Evolutionary conservation across 1,140 invertebrate species (phyloP), one percentile per base, ranked within the genome.

Genomic region (Pectinophora gossypiella): DNA sequence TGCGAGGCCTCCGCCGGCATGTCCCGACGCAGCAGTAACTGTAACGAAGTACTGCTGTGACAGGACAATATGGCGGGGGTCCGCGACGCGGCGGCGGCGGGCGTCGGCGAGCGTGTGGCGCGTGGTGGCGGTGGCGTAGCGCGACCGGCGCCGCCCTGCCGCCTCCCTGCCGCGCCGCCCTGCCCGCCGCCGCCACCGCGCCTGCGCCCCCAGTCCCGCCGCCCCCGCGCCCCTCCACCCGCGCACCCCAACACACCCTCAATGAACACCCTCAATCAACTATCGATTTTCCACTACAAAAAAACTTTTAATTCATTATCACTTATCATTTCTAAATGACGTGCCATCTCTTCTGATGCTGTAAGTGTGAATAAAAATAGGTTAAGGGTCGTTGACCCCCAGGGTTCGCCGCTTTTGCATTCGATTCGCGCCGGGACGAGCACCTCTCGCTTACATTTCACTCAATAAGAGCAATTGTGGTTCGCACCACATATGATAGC

Each of bases 21-120:
- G 94, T 95, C 94, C 94, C 91, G 93, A 89, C 90, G 91, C 93
- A 95, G 94, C 94, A 95, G 94, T 95, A n/a, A n/a, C n/a, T 95
- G 89, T 85, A 68, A 89, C 90, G 81, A 80, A 89, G 90, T 95
- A 96, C 94, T 96, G 94, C 94, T 96, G 94, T 96, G 94, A 95
- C 94, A 95, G 93, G 94, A 96, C 94, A 96, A 96, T 96, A 96
- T 95, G 91, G 93, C 89, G 90, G 92, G 88, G 67, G 57, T 68
- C 70, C 57, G 81, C 76, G 65, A 51, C 83, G 66, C 48, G 52
- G 48, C 51, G 54, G 47, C 55, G 54, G 72, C 89, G 87, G 79
- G 56, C 63, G 66, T 59, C 64, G 60, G 63, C 59, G 59, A 64
- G 75, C 72, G 82, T 80, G 75, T 77, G 63, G 68, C 61, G 75